Evolutionary conservation across 2,113 vertebrate species (phyloP).

Genomic region (Sinocyclocheilus maitianheensis): DNA sequence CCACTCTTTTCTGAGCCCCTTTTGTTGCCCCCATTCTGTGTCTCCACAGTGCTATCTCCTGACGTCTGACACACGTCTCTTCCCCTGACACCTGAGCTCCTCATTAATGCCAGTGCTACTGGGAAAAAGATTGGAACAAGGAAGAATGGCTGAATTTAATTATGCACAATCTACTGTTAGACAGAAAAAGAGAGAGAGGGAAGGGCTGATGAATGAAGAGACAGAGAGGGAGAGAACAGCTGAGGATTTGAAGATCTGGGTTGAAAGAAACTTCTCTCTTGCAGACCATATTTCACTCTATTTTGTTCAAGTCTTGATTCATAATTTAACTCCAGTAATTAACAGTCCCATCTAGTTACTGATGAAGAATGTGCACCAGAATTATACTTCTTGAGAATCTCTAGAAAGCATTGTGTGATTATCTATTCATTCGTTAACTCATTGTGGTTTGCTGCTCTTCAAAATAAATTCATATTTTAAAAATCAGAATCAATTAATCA

Average conservation of each 20-base stretch:
- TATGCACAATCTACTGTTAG: constrained; percentile 16
- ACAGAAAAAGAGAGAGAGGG: background rate
- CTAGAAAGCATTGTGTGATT: background rate
- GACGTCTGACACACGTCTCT: constrained; percentile 36
- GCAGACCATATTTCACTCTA: constrained; percentile 17
- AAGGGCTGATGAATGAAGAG: background rate
- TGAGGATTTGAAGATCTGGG: constrained; percentile 12
- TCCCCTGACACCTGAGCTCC: constrained; percentile 43
- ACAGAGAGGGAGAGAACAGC: background rate
- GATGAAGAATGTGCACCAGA: background rate
- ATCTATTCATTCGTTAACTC: background rate
- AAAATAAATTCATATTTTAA: background rate
- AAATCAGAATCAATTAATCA: background rate
- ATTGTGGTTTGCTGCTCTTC: background rate
- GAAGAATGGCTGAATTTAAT: constrained; percentile 42
- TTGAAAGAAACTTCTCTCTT: constrained; percentile 8
- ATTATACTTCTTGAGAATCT: background rate
- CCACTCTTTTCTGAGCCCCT: background rate
- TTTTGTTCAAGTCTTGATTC: constrained; percentile 7
- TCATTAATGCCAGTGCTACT: constrained; percentile 47
- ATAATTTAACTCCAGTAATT: constrained; percentile 42
- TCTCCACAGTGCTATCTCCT: constrained; percentile 31
- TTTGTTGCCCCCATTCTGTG: background rate
- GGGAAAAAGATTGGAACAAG: constrained; percentile 19
- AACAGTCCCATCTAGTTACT: background rate